Base-by-base conservation (phyloP, 2,888 invertebrate species). In the Drosophila neutralis region DNA sequence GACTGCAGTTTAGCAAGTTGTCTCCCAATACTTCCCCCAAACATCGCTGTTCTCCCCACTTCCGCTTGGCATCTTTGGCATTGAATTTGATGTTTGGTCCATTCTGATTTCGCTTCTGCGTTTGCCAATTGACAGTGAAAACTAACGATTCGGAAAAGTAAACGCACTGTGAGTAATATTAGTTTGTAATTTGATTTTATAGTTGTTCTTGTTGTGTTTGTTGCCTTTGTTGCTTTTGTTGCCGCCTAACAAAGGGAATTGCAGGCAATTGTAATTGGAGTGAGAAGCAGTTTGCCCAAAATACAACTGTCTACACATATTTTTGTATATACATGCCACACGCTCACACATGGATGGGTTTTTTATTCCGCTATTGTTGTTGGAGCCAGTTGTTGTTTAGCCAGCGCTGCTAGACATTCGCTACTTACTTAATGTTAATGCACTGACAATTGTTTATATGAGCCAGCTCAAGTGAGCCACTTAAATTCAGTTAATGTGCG, bases 61-160 rank as follows among this genome's bases (percentile, higher is more conserved):
- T 29, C 42, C 48, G 60, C 36, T 48, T 60, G 60, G 78, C 73
- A 71, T 60, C 66, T 72, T 67, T 61, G 60, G 63, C 57, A 64
- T 57, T 63, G 59, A 67, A 67, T 72, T 61, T 81, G 67, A 78
- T 72, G 73, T 36, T 67, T 62, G 53, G 73, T 65, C 78, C 68
- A 65, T 81, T 62, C 59, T 69, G 73, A 71, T 76, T 81, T 73
- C 59, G 48, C 65, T 66, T 77, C 66, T 63, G 61, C 80, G 51
- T 73, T 79, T 75, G 80, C 85, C 86, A 90, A 88, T 92, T 91
- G 92, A 81, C 91, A 92, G 91, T 92, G 91, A 91, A 91, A 91
- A 82, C 88, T 84, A 92, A 90, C 87, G 92, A 90, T 82, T 81
- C 80, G 91, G 91, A 89, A 91, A 91, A 90, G 77, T 80, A 91